Evolutionary conservation across 1,140 invertebrate species (phyloP).

Genomic region (Drosophila tristis): DNA sequence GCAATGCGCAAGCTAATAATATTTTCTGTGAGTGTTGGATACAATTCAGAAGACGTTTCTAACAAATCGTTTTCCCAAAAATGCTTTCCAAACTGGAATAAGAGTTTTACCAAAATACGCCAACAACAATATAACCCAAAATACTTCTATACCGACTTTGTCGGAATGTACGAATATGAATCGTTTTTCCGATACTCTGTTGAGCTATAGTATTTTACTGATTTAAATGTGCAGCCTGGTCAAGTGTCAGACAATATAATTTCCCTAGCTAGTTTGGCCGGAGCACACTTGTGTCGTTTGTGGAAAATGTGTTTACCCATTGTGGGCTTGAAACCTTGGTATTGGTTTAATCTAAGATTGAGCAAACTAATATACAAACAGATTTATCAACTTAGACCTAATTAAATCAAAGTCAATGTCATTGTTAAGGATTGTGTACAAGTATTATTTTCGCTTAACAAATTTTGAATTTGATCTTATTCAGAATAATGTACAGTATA

Average conservation of each 20-base stretch:
- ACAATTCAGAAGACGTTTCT: constrained; percentile 6
- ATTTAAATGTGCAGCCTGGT: constrained; percentile 40
- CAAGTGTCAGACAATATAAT: constrained; percentile 41
- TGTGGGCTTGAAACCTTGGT: constrained; percentile 7
- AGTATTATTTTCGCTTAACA: too few relatives aligned
- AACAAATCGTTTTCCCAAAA: constrained; percentile 21
- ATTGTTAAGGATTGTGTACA: constrained; percentile 15
- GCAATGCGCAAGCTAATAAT: constrained; percentile 29
- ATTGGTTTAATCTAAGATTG: constrained; percentile 31
- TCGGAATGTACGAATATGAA: neutral
- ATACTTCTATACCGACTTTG: constrained; percentile 15
- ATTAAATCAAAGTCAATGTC: constrained; percentile 53
- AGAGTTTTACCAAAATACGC: too few relatives aligned
- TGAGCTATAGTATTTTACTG: constrained; percentile 23
- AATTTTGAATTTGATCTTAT: too few relatives aligned
- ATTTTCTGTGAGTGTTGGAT: constrained; percentile 1
- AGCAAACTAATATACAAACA: constrained; percentile 25
- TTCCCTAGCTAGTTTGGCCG: constrained; percentile 43
- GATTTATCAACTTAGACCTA: constrained; percentile 41
- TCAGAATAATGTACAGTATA: too few relatives aligned
- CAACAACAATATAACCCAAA: constrained; percentile 8
- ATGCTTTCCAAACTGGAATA: neutral
- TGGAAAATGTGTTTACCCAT: neutral
- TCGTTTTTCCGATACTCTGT: neutral
- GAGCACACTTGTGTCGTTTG: constrained; percentile 29